Conservation (phyloP, 2,797 vertebrate genomes). For the Leuciscus waleckii region DNA sequence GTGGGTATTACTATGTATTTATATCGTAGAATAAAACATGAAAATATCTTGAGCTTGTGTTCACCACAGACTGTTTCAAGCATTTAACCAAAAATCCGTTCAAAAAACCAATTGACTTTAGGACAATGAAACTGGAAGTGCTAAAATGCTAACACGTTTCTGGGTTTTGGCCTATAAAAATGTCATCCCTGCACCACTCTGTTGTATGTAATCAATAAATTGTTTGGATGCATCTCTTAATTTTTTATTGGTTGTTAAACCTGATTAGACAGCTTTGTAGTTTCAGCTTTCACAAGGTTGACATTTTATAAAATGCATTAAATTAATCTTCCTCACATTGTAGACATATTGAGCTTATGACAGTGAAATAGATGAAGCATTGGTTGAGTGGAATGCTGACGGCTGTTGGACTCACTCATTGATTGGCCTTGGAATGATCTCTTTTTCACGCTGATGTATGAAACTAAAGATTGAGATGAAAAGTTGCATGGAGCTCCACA, state of each 20-base stretch:
- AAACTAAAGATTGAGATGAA: conserved; percentile 6
- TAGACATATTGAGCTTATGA: conserved; percentile 49
- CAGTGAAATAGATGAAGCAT: conserved; percentile 52
- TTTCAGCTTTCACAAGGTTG: conserved; percentile 46
- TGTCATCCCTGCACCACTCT: background rate
- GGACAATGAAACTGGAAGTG: background rate
- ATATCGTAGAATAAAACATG: no score
- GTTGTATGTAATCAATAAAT: background rate
- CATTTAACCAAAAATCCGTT: no score
- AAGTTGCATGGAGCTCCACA: conserved; percentile 7
- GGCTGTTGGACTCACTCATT: conserved; percentile 27
- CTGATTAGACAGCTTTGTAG: conserved; percentile 39
- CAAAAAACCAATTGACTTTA: background rate
- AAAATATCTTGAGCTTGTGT: no score
- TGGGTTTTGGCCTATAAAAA: background rate
- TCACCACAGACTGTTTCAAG: no score
- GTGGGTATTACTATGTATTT: no score
- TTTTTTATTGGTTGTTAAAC: conserved; percentile 30
- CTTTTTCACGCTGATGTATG: conserved; percentile 6
- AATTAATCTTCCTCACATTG: conserved; percentile 36
- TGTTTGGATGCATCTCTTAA: background rate
- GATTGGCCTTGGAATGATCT: conserved; percentile 37
- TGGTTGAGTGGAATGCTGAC: conserved; percentile 42
- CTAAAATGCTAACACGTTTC: background rate
- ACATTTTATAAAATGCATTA: conserved; percentile 42